Base-by-base conservation (phyloP, 2,113 vertebrate species). In the Ceyx margarethae region DNA sequence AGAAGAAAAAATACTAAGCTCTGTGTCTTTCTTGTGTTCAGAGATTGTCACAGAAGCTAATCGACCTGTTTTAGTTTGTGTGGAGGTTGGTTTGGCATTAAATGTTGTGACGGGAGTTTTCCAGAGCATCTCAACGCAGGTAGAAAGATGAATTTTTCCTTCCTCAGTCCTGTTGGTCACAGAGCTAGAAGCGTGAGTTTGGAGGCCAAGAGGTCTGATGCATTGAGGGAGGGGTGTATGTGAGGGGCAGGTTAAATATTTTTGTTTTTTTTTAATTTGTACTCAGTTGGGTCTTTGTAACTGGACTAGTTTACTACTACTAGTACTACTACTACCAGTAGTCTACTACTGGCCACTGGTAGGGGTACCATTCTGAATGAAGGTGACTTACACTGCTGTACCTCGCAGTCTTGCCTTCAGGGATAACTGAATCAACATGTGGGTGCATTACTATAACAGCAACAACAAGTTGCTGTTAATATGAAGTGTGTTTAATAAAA, bases 141-240 rank as follows among this genome's bases (percentile, higher is more conserved):
- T 19, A 21, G 25, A 33, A 12, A 10, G 5, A 18, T 43, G 17
- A 1, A 0, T 53, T 78, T 20, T 64, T 33, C 25, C 11, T 33
- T 60, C 35, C 43, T 64, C 43, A 75, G 0, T 29, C 10, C 29
- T 4, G 4, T 37, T 0, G 0, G 22, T 37, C 48, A 46, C 64
- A 33, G 46, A 58, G 18, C 28, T 31, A 28, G 67, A 40, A 81
- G 31, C 9, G 3, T 14, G 40, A 21, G 21, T 43, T 79, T 79
- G 1, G 8, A 82, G 48, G 53, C 31, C 3, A 17, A 75, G 57
- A 19, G 16, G 9, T 19, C 17, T 61, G 67, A 51, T 51, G 16
- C 43, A 15, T 5, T 21, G 33, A 45, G 33, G 21, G n/a, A 28
- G 13, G 11, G 8, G 2, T 20, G 4, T 15, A 23, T 16, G 11